A percentile compares a stretch with the other conserved stretches of the same genome.
Conservation (phyloP, 2,797 vertebrate genomes). For the Vultur gryphus region DNA sequence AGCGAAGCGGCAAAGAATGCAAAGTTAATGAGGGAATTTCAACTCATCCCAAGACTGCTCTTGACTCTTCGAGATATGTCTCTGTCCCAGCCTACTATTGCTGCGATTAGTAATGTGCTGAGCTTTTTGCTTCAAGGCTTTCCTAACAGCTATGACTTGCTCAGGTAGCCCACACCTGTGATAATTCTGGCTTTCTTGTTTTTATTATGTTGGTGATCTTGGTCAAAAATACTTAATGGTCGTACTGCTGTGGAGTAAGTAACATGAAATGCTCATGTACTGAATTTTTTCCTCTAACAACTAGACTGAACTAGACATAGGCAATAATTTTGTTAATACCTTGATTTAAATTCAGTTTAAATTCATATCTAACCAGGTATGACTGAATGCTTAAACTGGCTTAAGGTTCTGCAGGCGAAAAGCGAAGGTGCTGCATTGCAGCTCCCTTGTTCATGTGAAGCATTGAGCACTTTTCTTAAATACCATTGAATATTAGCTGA, state of each 20-base stretch:
- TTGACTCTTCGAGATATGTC: conserved; percentile 91
- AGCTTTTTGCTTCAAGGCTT: conserved; percentile 95
- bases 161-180: conserved; percentile 76
- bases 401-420: not conserved
- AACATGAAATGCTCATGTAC: not conserved
- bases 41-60: conserved; percentile 91
- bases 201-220: not conserved
- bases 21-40: conserved; percentile 94
- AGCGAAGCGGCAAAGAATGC: conserved; percentile 96
- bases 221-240: not conserved
- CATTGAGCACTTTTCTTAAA: not conserved
- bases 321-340: not conserved
- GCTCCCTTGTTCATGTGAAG: not conserved
- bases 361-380: not conserved
- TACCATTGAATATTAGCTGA: not conserved
- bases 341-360: not conserved
- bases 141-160: conserved; percentile 90
- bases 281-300: not conserved
- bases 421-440: not conserved
- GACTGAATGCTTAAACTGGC: not conserved
- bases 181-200: not conserved
- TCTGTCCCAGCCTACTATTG: conserved; percentile 93
- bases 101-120: conserved; percentile 91
- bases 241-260: not conserved
- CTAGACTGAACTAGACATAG: not conserved